Conservation (phyloP, 2,113 vertebrate genomes). For the Perccottus glenii region DNA sequence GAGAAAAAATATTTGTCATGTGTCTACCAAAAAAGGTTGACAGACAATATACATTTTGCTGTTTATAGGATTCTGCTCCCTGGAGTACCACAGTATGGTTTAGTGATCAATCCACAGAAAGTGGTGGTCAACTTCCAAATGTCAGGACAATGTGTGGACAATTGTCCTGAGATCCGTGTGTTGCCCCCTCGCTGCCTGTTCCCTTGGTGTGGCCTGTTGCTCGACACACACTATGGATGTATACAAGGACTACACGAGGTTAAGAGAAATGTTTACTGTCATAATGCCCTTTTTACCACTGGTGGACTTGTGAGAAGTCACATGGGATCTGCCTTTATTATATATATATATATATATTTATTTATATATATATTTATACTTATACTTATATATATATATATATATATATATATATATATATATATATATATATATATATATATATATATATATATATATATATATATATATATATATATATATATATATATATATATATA, state of each 20-base stretch:
- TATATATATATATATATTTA: too few species aligned
- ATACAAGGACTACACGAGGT: conserved; percentile 90
- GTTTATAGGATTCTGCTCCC: conserved; percentile 80
- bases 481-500: too few species aligned
- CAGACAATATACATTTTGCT: background rate
- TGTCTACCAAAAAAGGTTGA: too few species aligned
- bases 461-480: too few species aligned
- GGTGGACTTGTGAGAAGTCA: background rate
- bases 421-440: too few species aligned
- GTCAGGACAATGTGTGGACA: conserved; percentile 40
- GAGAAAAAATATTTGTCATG: too few species aligned
- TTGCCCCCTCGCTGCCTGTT: conserved; percentile 81
- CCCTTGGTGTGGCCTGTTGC: conserved; percentile 91
- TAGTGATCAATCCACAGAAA: conserved; percentile 85
- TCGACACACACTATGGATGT: conserved; percentile 87
- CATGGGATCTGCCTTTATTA: background rate
- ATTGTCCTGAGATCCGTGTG: conserved; percentile 54
- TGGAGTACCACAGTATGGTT: conserved; percentile 89
- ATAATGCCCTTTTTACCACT: background rate
- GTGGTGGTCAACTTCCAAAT: conserved; percentile 88
- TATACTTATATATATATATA: too few species aligned
- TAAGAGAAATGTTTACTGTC: background rate
- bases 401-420: too few species aligned
- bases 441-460: too few species aligned
- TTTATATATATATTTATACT: too few species aligned